Evolutionary conservation across 2,113 vertebrate species (phyloP), one percentile per base, ranked within the genome.

Genomic region (Gobius niger): DNA sequence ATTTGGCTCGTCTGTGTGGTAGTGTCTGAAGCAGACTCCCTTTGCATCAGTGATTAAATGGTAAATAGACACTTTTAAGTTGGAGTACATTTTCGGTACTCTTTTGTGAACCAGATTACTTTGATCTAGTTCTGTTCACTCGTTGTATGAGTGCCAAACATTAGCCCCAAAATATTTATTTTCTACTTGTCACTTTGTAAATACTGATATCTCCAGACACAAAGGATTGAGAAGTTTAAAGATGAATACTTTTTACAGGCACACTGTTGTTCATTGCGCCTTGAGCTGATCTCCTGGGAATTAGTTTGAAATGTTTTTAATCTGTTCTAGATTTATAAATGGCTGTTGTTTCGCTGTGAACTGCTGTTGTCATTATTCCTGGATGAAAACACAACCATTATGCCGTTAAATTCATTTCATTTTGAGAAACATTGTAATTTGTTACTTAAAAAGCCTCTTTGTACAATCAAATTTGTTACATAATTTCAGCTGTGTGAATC

Each of bases 391-490:
- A 71, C 57, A 67, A 49, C 6, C 52, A 16, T 19, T 11, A 2
- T 70, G 47, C 59, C 24, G 24, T 68, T 71, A 67, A 68, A 52
- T 18, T 49, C 0, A 19, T 19, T 16, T 72, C 51, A 60, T 10
- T 57, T 59, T 65, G 78, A 72, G 67, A 85, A 75, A 73, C 18
- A 79, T 72, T 80, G 63, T 47, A 67, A 42, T 78, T 70, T 70
- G 66, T 44, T 49, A 68, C 77, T 76, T 85, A 75, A 50, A 73
- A 73, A 63, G 66, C 53, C 59, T 75, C 73, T 75, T 72, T 75
- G 42, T 73, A 80, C 64, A 72, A 83, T 65, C 77, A 46, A 65
- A 73, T 83, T 79, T 81, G 78, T 81, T 84, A 77, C 73, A 79
- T 72, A 63, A 73, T 47, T 77, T 53, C 14, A n/a, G 53, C n/a